Evolutionary conservation across 2,888 invertebrate species (phyloP).

Genomic region (Drosophila mimica): DNA sequence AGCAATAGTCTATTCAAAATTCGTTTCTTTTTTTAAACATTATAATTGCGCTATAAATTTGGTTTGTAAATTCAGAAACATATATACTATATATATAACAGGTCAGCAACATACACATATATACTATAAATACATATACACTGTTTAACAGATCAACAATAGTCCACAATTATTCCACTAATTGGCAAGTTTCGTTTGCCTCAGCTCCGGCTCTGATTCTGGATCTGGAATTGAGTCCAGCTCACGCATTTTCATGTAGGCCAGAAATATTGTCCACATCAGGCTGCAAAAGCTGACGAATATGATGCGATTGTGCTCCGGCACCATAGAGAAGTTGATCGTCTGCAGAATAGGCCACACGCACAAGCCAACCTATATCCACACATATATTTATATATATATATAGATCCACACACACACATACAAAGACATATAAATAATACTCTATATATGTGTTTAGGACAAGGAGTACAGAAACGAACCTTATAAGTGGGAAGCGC

Average conservation of each 20-base stretch:
- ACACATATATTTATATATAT: background rate
- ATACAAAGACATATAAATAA: background rate
- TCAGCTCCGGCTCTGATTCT: background rate
- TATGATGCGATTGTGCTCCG: constrained; percentile 90
- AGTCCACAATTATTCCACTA: background rate
- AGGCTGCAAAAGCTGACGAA: constrained; percentile 90
- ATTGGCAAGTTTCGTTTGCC: background rate
- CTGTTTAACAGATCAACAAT: constrained; percentile 23
- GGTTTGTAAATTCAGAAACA: constrained; percentile 19
- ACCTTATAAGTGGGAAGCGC: constrained; percentile 89
- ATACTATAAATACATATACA: constrained; percentile 1
- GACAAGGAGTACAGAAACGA: constrained; percentile 14
- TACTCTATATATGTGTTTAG: background rate
- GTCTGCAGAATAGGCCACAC: constrained; percentile 91
- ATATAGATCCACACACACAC: background rate
- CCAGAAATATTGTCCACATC: constrained; percentile 91
- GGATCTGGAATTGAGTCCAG: background rate
- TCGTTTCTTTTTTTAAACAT: constrained; percentile 17
- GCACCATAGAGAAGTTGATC: constrained; percentile 90
- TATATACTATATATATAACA: constrained; percentile 19
- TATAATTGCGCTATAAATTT: constrained; percentile 48
- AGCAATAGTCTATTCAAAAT: constrained; percentile 37
- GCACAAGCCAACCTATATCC: constrained; percentile 86
- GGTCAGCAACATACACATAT: constrained; percentile 13
- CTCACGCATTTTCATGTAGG: constrained; percentile 89